These are phyloP conservation scores for Cyrtonyx montezumae DNA, from an alignment of 2,113 vertebrate species.

Conservation along the genomic window DNA sequence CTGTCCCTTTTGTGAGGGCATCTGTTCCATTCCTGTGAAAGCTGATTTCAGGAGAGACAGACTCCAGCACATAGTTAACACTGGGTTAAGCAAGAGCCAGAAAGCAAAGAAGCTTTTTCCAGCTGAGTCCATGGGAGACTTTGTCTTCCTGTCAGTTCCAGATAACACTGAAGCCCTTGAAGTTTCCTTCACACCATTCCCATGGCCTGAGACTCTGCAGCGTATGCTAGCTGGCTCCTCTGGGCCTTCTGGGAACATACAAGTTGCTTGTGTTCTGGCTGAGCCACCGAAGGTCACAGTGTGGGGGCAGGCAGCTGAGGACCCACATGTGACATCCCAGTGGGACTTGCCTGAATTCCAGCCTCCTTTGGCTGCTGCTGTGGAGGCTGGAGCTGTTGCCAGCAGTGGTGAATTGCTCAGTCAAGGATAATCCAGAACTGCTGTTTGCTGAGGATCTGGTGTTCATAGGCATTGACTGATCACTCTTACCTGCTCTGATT, in stretches of 20 bases:
- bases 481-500: background rate
- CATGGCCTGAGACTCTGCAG: conserved; percentile 68
- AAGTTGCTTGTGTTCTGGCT: conserved; percentile 28
- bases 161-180: background rate
- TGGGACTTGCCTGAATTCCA: background rate
- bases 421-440: background rate
- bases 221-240: conserved; percentile 72
- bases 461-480: fast-evolving
- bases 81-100: background rate
- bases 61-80: background rate
- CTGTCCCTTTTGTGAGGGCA: background rate
- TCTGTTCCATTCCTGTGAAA: background rate
- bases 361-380: fast-evolving
- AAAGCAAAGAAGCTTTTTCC: background rate
- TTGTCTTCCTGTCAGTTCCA: background rate
- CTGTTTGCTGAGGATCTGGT: background rate
- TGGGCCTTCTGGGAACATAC: conserved; percentile 25
- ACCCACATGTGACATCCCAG: background rate
- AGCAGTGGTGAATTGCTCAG: background rate
- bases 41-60: background rate
- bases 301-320: background rate
- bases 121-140: background rate
- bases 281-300: conserved; percentile 13
- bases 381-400: background rate
- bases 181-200: conserved; percentile 61